Conservation (phyloP, 2,888 invertebrate genomes). For the Ferrisia virgata region DNA sequence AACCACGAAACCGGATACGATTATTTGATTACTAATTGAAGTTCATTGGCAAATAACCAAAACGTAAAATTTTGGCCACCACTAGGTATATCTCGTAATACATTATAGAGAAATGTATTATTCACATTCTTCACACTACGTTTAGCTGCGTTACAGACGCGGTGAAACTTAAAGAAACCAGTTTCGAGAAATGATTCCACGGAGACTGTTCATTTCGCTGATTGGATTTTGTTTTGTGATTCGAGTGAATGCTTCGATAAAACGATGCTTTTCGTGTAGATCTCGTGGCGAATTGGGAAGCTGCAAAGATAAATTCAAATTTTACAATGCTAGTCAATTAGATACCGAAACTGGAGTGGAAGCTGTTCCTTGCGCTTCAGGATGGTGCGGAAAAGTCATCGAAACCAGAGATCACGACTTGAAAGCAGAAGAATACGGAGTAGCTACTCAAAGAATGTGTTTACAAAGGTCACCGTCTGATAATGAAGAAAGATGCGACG, state of each 20-base stretch:
- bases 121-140: constrained; percentile 14
- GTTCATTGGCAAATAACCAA: neutral
- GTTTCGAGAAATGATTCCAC: constrained; percentile 36
- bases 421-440: constrained; percentile 58
- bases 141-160: neutral
- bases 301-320: constrained; percentile 81
- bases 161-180: constrained; percentile 15
- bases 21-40: too few relatives aligned
- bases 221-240: constrained; percentile 17
- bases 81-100: neutral
- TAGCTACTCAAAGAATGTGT: constrained; percentile 83
- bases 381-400: constrained; percentile 89
- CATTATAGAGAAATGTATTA: neutral
- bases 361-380: constrained; percentile 78
- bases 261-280: constrained; percentile 78
- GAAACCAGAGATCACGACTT: constrained; percentile 72
- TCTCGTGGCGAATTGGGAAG: constrained; percentile 83
- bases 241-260: constrained; percentile 52
- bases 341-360: constrained; percentile 69
- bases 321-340: constrained; percentile 69
- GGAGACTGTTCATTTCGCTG: constrained; percentile 3
- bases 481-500: constrained; percentile 83
- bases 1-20: neutral
- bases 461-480: constrained; percentile 83
- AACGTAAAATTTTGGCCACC: neutral